Conservation (phyloP, 2,113 vertebrate genomes). For the Chlorocebus sabaeus region DNA sequence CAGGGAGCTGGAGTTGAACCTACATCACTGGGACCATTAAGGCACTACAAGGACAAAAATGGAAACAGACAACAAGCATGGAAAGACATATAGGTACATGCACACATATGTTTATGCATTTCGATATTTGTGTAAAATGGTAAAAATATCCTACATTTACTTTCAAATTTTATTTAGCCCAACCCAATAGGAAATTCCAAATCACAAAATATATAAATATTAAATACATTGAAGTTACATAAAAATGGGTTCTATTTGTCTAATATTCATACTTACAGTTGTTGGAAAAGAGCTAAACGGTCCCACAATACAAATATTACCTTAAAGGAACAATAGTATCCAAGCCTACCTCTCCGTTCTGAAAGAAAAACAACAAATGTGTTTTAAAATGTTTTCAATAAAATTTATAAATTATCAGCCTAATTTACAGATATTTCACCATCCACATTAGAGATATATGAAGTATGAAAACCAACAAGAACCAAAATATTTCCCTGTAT, state of each 20-base stretch:
- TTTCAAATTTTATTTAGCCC: background rate
- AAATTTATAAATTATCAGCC: background rate
- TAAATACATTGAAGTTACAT: background rate
- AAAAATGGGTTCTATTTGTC: constrained; percentile 16
- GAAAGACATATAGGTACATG: background rate
- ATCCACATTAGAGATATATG: background rate
- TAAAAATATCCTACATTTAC: background rate
- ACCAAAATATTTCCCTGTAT: background rate
- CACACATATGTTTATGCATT: rapidly evolving
- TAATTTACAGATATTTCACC: constrained; percentile 25
- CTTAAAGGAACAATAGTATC: constrained; percentile 74
- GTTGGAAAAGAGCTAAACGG: constrained; percentile 33
- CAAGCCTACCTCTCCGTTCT: constrained; percentile 92
- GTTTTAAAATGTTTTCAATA: constrained; percentile 24
- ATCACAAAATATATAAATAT: background rate
- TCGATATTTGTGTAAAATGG: background rate
- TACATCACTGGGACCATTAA: constrained; percentile 90
- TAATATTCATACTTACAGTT: constrained; percentile 67
- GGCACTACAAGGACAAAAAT: constrained; percentile 85
- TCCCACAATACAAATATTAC: constrained; percentile 77
- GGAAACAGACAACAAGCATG: background rate
- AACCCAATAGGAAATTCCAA: background rate
- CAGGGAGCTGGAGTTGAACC: constrained; percentile 90
- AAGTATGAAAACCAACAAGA: background rate
- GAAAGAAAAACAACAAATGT: constrained; percentile 82